Percentiles rank a stretch among this genome's conserved stretches.
Evolutionary conservation across 2,888 invertebrate genomes (phyloP).

Genomic region (Drosophila cracens): DNA sequence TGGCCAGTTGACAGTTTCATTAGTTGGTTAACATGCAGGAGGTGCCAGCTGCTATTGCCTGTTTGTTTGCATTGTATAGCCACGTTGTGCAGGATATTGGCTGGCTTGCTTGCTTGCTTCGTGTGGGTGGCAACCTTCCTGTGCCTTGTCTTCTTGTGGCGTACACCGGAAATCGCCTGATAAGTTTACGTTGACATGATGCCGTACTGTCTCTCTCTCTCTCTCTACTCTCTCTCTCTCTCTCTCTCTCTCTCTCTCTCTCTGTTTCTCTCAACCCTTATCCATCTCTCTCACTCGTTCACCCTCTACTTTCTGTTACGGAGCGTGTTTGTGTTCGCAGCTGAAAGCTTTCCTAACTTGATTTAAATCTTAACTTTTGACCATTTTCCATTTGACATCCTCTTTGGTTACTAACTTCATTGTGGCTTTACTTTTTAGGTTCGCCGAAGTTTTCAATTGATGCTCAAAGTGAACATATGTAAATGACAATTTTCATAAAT

Average conservation of each 20-base stretch:
- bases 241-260: background rate
- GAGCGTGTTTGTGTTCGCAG: slow-evolving; percentile 17
- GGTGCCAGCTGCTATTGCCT: slow-evolving; percentile 36
- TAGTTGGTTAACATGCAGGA: slow-evolving; percentile 75
- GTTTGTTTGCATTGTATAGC: slow-evolving; percentile 76
- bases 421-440: slow-evolving; percentile 11
- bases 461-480: background rate
- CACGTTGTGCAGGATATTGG: slow-evolving; percentile 78
- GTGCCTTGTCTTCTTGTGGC: slow-evolving; percentile 58
- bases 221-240: background rate
- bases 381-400: slow-evolving; percentile 32
- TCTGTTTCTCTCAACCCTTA: background rate
- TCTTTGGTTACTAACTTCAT: slow-evolving; percentile 32
- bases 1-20: slow-evolving; percentile 80
- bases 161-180: slow-evolving; percentile 70
- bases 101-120: slow-evolving; percentile 33
- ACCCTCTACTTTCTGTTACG: background rate
- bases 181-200: slow-evolving; percentile 72
- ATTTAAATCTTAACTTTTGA: slow-evolving; percentile 70
- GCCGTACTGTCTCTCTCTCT: slow-evolving; percentile 9
- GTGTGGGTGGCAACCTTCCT: slow-evolving; percentile 6
- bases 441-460: slow-evolving; percentile 5
- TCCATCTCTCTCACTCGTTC: background rate
- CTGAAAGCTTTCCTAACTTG: slow-evolving; percentile 71
- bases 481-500: background rate